A percentile compares a stretch with the other conserved stretches of the same genome.
phyloP scores from a whole-genome alignment of 1,140 invertebrate genomes.

The Temnothorax longispinosus region DNA sequence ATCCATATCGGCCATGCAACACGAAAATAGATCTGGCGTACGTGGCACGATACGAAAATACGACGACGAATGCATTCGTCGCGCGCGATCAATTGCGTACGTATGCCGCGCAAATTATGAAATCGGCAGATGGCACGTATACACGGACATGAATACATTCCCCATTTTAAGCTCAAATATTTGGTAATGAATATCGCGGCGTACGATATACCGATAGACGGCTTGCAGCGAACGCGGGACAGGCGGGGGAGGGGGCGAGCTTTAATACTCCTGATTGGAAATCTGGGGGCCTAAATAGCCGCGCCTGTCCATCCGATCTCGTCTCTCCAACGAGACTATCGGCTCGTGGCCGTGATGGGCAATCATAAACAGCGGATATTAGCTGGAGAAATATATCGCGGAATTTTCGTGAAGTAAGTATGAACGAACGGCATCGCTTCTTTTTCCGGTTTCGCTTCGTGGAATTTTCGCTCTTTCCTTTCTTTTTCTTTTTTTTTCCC shows the following conservation, averaged over 20 bases:
- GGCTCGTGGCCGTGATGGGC: slow-evolving; percentile 51
- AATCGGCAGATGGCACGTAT: slow-evolving; percentile 22
- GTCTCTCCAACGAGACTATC: slow-evolving; percentile 70
- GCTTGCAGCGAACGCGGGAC: slow-evolving; percentile 3
- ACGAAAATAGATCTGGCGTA: slow-evolving; percentile 14
- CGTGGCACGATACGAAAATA: slow-evolving; percentile 10
- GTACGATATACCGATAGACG: slow-evolving; percentile 33
- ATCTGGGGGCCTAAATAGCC: slow-evolving; percentile 77
- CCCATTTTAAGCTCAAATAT: slow-evolving; percentile 80
- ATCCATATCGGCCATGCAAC: slow-evolving; percentile 21
- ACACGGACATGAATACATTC: slow-evolving; percentile 26
- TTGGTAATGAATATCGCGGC: slow-evolving; percentile 80
- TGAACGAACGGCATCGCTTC: not conserved
- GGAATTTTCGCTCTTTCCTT: not conserved
- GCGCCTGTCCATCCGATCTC: slow-evolving; percentile 60
- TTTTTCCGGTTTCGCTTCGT: not conserved
- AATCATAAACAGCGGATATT: slow-evolving; percentile 62
- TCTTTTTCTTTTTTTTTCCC: not conserved
- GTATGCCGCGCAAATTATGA: slow-evolving; percentile 2
- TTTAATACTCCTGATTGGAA: slow-evolving; percentile 83
- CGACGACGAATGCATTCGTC: slow-evolving; percentile 34
- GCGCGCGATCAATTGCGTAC: slow-evolving; percentile 37
- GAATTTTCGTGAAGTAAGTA: slow-evolving; percentile 24
- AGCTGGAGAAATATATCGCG: slow-evolving; percentile 58
- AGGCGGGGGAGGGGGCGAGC: slow-evolving; percentile 70